phyloP scores from a whole-genome alignment of 2,888 invertebrate species.

The Cyaniris semiargus region DNA sequence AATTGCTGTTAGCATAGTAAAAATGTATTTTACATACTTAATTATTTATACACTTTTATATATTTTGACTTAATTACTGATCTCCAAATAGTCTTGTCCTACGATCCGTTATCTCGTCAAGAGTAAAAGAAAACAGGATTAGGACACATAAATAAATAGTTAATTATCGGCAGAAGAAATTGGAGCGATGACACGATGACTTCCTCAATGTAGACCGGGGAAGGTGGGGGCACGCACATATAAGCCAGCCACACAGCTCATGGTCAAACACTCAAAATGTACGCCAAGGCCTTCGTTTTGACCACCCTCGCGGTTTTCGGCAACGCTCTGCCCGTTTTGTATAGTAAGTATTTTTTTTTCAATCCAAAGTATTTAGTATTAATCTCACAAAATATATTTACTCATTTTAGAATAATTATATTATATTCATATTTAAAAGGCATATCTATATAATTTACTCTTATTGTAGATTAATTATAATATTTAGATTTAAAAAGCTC shows the following conservation, averaged over 20 bases:
- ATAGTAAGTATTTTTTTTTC: conserved; percentile 50
- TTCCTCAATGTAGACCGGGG: conserved; percentile 7
- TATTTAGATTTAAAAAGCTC: too few species aligned
- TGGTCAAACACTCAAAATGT: conserved; percentile 51
- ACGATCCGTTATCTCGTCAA: neutral
- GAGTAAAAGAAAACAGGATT: neutral
- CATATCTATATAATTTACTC: too few species aligned
- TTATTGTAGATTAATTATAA: too few species aligned
- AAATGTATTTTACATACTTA: neutral
- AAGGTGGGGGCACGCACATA: conserved; percentile 13
- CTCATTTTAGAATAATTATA: too few species aligned
- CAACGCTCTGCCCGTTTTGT: conserved; percentile 60
- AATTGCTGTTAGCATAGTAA: neutral
- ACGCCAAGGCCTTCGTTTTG: conserved; percentile 57
- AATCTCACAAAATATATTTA: too few species aligned
- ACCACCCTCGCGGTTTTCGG: conserved; percentile 52
- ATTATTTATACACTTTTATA: neutral
- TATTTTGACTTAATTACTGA: neutral
- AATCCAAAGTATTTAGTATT: too few species aligned
- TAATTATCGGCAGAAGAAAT: conserved; percentile 15
- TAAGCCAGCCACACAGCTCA: neutral
- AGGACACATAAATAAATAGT: conserved; percentile 1
- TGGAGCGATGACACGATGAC: conserved; percentile 17
- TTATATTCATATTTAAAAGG: too few species aligned
- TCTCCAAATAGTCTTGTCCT: neutral